Conservation (phyloP, 1,140 invertebrate species). For the Parasteatoda tepidariorum region DNA sequence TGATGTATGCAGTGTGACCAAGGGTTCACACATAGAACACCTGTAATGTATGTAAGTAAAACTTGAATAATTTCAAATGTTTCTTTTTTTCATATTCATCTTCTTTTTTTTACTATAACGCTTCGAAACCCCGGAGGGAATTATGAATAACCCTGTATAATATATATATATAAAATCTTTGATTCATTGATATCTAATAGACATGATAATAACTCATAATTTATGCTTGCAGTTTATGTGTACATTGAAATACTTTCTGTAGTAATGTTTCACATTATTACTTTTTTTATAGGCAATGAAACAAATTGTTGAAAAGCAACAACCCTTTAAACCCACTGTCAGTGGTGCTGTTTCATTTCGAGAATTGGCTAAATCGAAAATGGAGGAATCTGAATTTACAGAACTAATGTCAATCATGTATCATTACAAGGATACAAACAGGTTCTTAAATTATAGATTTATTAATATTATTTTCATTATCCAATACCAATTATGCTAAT, state of each 20-base stretch:
- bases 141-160: neutral
- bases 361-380: neutral
- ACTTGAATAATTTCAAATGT: too few relatives aligned
- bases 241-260: neutral
- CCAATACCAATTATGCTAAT: too few relatives aligned
- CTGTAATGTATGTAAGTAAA: too few relatives aligned
- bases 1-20: too few relatives aligned
- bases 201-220: neutral
- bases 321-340: neutral
- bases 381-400: neutral
- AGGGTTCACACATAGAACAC: too few relatives aligned
- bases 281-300: neutral
- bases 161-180: neutral
- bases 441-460: too few relatives aligned
- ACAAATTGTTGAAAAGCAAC: neutral
- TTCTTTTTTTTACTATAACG: neutral
- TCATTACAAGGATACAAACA: neutral
- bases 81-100: too few relatives aligned
- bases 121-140: neutral
- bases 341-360: neutral
- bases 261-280: too few relatives aligned
- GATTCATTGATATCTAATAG: neutral
- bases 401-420: neutral
- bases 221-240: neutral
- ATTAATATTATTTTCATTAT: too few relatives aligned